Conservation (phyloP, 1,140 invertebrate species). For the Ditylenchus dipsaci region DNA sequence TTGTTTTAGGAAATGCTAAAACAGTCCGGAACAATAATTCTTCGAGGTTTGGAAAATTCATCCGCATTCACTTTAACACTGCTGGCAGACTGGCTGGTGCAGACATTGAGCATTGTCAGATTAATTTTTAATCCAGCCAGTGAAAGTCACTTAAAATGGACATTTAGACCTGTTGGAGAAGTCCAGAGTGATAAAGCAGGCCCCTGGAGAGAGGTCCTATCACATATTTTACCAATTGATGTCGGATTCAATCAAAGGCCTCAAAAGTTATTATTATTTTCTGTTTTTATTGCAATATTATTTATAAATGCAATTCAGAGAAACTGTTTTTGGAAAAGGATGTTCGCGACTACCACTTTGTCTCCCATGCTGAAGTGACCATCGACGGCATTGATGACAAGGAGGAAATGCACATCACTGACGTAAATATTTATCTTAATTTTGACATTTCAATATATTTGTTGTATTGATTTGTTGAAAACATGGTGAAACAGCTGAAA, state of each 20-base stretch:
- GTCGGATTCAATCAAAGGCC: constrained; percentile 75
- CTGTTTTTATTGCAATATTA: constrained; percentile 19
- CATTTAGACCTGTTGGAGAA: constrained; percentile 91
- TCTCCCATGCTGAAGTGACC: constrained; percentile 90
- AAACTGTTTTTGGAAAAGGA: constrained; percentile 41
- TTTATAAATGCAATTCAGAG: constrained; percentile 4
- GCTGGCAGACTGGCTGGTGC: constrained; percentile 98
- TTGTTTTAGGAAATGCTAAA: constrained; percentile 83
- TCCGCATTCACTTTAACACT: constrained; percentile 99
- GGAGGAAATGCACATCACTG: constrained; percentile 83
- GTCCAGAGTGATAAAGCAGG: constrained; percentile 99
- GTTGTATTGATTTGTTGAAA: too few relatives aligned
- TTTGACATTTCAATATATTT: too few relatives aligned
- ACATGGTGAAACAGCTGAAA: too few relatives aligned
- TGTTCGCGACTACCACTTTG: constrained; percentile 64
- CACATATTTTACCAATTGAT: constrained; percentile 99
- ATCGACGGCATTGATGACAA: constrained; percentile 87
- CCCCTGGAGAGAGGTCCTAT: constrained; percentile 92
- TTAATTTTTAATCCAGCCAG: constrained; percentile 57
- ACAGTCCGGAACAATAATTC: constrained; percentile 99
- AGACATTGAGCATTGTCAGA: constrained; percentile 98
- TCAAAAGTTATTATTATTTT: constrained; percentile 7
- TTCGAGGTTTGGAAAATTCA: constrained; percentile 86
- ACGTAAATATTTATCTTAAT: constrained; percentile 58
- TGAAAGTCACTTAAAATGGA: background rate